Percentiles rank a stretch among this genome's conserved stretches.
Conservation (phyloP, 2,797 vertebrate genomes). For the Poeciliopsis presidionis region DNA sequence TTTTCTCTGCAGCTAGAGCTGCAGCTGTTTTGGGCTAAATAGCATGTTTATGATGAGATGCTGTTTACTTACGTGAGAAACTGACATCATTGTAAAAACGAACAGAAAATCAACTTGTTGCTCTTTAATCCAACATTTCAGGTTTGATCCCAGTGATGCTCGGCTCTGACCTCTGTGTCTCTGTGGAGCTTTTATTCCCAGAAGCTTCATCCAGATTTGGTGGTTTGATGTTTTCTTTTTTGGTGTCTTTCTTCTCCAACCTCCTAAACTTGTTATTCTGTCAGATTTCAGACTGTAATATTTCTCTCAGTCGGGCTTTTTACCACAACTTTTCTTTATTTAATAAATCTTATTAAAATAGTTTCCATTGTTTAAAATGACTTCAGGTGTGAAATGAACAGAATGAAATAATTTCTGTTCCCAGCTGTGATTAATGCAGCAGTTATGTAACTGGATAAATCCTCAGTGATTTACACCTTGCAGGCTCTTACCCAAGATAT, state of each 20-base stretch:
- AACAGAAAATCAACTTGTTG: neutral
- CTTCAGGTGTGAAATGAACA: neutral
- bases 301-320: neutral
- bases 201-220: slow-evolving; percentile 16
- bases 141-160: slow-evolving; percentile 22
- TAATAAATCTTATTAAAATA: too few relatives aligned
- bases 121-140: neutral
- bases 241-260: neutral
- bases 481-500: slow-evolving; percentile 25
- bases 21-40: neutral
- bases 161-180: slow-evolving; percentile 29
- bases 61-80: neutral
- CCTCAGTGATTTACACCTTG: slow-evolving; percentile 16
- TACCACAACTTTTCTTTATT: neutral
- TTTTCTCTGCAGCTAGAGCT: neutral
- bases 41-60: neutral
- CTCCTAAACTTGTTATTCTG: neutral
- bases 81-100: neutral
- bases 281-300: neutral
- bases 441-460: slow-evolving; percentile 41
- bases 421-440: neutral
- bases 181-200: slow-evolving; percentile 39
- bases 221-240: slow-evolving; percentile 6
- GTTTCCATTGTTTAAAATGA: neutral
- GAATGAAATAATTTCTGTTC: neutral